Conservation (phyloP, 2,797 vertebrate species). For the Eupleurogrammus muticus region DNA sequence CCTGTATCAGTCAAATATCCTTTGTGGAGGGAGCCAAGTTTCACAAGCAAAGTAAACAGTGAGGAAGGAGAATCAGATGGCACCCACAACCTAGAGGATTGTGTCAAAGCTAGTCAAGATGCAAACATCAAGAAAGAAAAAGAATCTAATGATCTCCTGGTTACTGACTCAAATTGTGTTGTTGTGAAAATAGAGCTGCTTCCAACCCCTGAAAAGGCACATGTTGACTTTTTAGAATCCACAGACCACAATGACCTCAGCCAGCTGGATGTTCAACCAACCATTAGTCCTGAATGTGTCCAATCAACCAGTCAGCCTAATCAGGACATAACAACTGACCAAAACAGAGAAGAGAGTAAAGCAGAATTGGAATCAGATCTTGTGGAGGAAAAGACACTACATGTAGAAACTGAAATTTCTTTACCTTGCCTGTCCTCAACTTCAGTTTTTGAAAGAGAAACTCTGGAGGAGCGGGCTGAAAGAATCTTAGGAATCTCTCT, state of each 20-base stretch:
- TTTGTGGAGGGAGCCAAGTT: slow-evolving; percentile 83
- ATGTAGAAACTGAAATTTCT: slow-evolving; percentile 26
- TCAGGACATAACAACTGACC: slow-evolving; percentile 30
- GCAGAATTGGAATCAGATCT: slow-evolving; percentile 15
- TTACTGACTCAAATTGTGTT: slow-evolving; percentile 79
- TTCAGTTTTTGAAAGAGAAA: slow-evolving; percentile 52
- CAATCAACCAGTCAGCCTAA: slow-evolving; percentile 25
- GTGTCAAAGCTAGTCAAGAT: slow-evolving; percentile 13
- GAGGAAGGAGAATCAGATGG: slow-evolving; percentile 36
- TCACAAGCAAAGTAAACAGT: slow-evolving; percentile 44
- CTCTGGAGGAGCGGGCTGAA: slow-evolving; percentile 62
- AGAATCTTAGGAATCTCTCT: slow-evolving; percentile 74
- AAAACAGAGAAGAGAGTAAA: slow-evolving; percentile 31
- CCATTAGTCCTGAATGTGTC: slow-evolving; percentile 2
- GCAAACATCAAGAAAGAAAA: slow-evolving; percentile 48
- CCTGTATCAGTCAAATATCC: slow-evolving; percentile 73
- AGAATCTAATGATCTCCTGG: slow-evolving; percentile 52
- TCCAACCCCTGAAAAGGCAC: slow-evolving; percentile 76
- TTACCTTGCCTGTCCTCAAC: background rate
- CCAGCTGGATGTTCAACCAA: slow-evolving; percentile 16
- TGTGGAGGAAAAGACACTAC: slow-evolving; percentile 17
- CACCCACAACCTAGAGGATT: slow-evolving; percentile 9
- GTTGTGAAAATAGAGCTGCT: slow-evolving; percentile 81
- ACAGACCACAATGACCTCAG: slow-evolving; percentile 29
- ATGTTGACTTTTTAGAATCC: slow-evolving; percentile 70